Base-by-base conservation (phyloP, 2,888 invertebrate genomes). In the Leptura quadrifasciata region DNA sequence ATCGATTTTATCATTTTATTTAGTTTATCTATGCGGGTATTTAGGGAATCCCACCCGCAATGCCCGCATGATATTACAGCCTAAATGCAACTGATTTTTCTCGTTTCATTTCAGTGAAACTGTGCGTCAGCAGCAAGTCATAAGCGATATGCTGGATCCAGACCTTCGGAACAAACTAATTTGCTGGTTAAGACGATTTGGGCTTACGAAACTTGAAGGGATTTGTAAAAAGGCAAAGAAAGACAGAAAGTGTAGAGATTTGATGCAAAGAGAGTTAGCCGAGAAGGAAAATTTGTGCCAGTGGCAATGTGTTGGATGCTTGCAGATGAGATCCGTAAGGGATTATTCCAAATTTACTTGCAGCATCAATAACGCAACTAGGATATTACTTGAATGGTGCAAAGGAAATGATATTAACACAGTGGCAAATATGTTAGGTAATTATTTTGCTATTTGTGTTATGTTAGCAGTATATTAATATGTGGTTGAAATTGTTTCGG, bases 301-400 rank as follows among this genome's bases (percentile, higher is more conserved):
- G 77, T 92, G 91, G 91, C 86, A 88, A 9, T 92, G 91, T 79
- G 84, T 85, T 0, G 85, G 86, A 10, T 92, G 91, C 79, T 83
- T 85, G 12, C 88, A 87, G 63, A 91, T 90, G 83, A 88, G 88
- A 70, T 88, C 90, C 0, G 90, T 91, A 55, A 86, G 91, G 74
- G 90, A 90, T 15, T 86, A 89, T 72, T 93, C 94, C 0, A 92
- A 93, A 82, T 93, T 94, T 84, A 93, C 92, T 81, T 94, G 94
- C 85, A 92, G 92, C 73, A 88, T 94, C 65, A 90, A 92, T 77
- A 91, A 92, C 84, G 90, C 91, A 58, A 87, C 94, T 75, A 92
- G 93, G 85, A 88, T 93, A 12, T 91, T 93, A 72, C 86, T 93
- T 55, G 93, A 92, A 0, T 94, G 94, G 94, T 92, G 93, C 87